A percentile compares a stretch with the other conserved stretches of the same genome.
Conservation (phyloP, 2,113 vertebrate species). For the Sander lucioperca region DNA sequence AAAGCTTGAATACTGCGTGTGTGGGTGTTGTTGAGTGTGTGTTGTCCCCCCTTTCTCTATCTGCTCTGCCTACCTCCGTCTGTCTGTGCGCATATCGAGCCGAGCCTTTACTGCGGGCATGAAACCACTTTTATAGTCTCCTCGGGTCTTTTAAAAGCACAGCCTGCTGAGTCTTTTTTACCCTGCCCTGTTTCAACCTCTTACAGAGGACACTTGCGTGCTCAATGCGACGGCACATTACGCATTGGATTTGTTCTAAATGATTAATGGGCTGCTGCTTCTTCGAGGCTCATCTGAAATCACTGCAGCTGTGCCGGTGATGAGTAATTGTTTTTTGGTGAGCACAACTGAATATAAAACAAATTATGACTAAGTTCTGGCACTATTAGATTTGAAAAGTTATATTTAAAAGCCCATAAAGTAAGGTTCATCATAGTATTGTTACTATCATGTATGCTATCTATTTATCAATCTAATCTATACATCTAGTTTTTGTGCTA, state of each 20-base stretch:
- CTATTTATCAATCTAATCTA: background rate
- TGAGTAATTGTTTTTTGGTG: slow-evolving; percentile 9
- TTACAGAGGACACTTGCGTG: slow-evolving; percentile 56
- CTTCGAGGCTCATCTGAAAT: slow-evolving; percentile 25
- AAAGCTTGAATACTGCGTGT: slow-evolving; percentile 8
- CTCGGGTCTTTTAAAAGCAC: slow-evolving; percentile 71
- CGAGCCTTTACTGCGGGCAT: slow-evolving; percentile 63
- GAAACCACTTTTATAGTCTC: slow-evolving; percentile 79
- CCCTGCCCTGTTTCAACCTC: slow-evolving; percentile 67
- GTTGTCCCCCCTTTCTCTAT: slow-evolving; percentile 35
- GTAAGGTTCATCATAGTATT: background rate
- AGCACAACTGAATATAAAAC: background rate
- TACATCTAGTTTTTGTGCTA: background rate
- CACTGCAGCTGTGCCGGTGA: slow-evolving; percentile 14
- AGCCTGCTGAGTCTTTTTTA: slow-evolving; percentile 60
- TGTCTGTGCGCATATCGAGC: slow-evolving; percentile 58
- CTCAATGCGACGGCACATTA: slow-evolving; percentile 50
- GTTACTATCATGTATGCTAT: background rate
- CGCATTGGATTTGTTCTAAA: slow-evolving; percentile 30
- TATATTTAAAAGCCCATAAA: slow-evolving; percentile 2
- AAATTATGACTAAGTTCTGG: background rate
- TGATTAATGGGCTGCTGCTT: slow-evolving; percentile 43
- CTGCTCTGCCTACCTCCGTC: slow-evolving; percentile 60
- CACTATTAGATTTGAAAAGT: background rate
- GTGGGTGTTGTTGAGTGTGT: slow-evolving; percentile 19